Evolutionary conservation across 2,888 invertebrate species (phyloP), one percentile per base, ranked within the genome.

Genomic region (Panopea generosa): DNA sequence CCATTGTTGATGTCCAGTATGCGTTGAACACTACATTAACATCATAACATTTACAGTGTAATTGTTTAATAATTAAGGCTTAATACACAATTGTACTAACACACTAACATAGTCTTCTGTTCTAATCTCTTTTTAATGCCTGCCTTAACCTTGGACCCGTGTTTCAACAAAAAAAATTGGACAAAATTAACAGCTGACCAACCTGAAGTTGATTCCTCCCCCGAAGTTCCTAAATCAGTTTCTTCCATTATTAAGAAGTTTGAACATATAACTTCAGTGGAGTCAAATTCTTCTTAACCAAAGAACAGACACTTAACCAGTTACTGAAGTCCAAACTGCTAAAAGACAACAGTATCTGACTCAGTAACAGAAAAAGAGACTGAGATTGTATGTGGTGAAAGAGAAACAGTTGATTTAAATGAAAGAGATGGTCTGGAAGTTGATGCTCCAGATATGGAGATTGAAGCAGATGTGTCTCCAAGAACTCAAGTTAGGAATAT

Each of bases 241-340:
- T 78, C 86, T 65, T 79, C 82, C 59, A 84, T 85, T 33, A 83
- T 86, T 60, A 68, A 84, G 69, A 85, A 84, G 80, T 86, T 86
- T 81, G 84, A 86, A 66, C 65, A 75, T 26, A 71, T 77, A 27
- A 50, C 71, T 45, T 78, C 83, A 27, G 27, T 73, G 38, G 77
- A 80, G 27, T 63, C 69, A 49, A 77, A 70, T 16, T 50, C 68
- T 22, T 22, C 2, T 55, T 49, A 22, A 49, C 38, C 29, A 74
- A 78, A 60, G 67, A 72, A 9, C 52, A 56, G 20, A 57, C 29
- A 14, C 55, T 33, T 33, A 11, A 49, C 14, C 55, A 57, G 72
- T 60, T n/a, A n/a, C n/a, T 52, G 47, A 7, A 52, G 49, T 45
- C 18, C 22, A 27, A 60, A 47, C 45, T 20, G n/a, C 38, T 40